Percentiles rank a stretch among this genome's conserved stretches.
Conservation (phyloP, 2,888 invertebrate species). For the Steinernema hermaphroditum region DNA sequence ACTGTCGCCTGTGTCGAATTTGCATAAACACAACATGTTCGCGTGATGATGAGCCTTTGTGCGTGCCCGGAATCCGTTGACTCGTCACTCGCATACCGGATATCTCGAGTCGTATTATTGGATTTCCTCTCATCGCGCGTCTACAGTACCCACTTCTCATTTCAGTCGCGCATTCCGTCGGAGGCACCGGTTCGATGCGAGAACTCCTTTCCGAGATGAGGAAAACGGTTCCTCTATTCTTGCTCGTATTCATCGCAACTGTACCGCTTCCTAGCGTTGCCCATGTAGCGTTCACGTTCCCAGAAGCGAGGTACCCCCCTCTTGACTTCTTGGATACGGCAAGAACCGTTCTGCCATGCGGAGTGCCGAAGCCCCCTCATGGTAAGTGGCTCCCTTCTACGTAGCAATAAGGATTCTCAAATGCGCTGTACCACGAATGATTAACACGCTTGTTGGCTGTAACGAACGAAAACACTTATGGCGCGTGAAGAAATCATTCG, state of each 20-base stretch:
- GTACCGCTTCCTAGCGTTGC: conserved; percentile 14
- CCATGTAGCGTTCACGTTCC: conserved; percentile 57
- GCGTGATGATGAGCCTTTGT: background rate
- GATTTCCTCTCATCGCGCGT: background rate
- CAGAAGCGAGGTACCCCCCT: conserved; percentile 60
- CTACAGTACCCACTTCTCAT: too few species aligned
- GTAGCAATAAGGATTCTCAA: too few species aligned
- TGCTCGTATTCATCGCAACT: background rate
- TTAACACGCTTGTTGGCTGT: background rate
- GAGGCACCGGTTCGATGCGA: background rate
- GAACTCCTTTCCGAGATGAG: background rate
- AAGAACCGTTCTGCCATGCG: conserved; percentile 58
- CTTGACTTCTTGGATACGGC: conserved; percentile 62
- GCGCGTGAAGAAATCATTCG: background rate
- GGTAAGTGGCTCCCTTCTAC: conserved; percentile 1
- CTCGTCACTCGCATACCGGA: conserved; percentile 10
- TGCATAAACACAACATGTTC: background rate
- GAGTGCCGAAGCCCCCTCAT: conserved; percentile 52
- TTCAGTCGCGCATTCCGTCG: background rate
- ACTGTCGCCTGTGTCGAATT: background rate
- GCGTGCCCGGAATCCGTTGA: background rate
- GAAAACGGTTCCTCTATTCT: conserved; percentile 1
- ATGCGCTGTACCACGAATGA: background rate
- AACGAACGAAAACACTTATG: background rate
- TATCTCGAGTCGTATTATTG: conserved; percentile 15